Evolutionary conservation across 2,888 invertebrate genomes (phyloP).

Genomic region (Caenorhabditis sinica): DNA sequence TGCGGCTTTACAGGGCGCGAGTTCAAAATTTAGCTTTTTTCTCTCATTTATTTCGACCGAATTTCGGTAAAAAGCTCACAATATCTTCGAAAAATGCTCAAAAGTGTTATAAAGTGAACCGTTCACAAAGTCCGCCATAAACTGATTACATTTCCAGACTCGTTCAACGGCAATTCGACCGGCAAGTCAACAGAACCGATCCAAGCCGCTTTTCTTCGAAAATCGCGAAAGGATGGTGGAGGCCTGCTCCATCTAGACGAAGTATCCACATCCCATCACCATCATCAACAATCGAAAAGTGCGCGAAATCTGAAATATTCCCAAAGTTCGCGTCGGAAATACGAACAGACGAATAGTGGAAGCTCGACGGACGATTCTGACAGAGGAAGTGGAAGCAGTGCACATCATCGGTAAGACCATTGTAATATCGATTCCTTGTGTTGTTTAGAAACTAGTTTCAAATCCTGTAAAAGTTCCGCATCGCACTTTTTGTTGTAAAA

Average conservation of each 20-base stretch:
- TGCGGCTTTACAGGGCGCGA: not conserved
- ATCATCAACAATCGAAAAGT: slow-evolving; percentile 50
- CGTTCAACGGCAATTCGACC: slow-evolving; percentile 67
- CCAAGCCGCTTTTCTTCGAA: slow-evolving; percentile 66
- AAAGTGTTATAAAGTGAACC: not conserved
- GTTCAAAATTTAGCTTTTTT: not conserved
- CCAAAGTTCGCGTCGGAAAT: slow-evolving; percentile 61
- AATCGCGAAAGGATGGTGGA: slow-evolving; percentile 64
- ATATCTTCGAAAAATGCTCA: not conserved
- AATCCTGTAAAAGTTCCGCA: slow-evolving; percentile 29
- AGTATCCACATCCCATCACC: slow-evolving; percentile 32
- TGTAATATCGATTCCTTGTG: no score
- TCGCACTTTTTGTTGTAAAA: slow-evolving; percentile 40
- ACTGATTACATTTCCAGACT: slow-evolving; percentile 57
- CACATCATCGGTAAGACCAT: slow-evolving; percentile 67
- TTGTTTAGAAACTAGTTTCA: not conserved
- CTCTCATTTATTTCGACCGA: not conserved
- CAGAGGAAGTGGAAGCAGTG: slow-evolving; percentile 52
- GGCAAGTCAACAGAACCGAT: slow-evolving; percentile 65
- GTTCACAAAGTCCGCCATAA: not conserved
- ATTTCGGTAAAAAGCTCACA: not conserved
- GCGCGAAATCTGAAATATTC: slow-evolving; percentile 66
- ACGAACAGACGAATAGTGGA: slow-evolving; percentile 53
- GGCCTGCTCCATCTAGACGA: slow-evolving; percentile 50
- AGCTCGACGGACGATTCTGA: slow-evolving; percentile 57